A percentile compares a stretch with the other conserved stretches of the same genome.
These are phyloP conservation scores for Pentamera pediparva DNA, from an alignment of 53 echinoderm and acorn worm genomes.

Conservation along the genomic window DNA sequence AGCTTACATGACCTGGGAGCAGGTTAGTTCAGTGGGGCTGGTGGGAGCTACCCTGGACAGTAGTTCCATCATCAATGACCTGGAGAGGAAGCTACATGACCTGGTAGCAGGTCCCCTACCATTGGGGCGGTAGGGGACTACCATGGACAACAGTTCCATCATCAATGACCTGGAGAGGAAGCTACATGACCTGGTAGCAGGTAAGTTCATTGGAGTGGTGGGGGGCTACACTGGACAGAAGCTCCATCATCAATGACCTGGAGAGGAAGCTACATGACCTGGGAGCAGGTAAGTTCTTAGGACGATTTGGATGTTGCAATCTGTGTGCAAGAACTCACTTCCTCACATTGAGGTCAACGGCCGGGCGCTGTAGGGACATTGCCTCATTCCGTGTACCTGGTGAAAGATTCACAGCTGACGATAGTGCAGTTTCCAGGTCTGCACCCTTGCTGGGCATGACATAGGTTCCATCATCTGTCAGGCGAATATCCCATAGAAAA, in stretches of 20 bases:
- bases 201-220: not conserved
- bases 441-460: too few relatives aligned
- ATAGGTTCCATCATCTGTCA: too few relatives aligned
- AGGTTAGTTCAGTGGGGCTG: slow-evolving; percentile 15
- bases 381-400: too few relatives aligned
- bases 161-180: slow-evolving; percentile 24
- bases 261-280: slow-evolving; percentile 13
- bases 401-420: too few relatives aligned
- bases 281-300: slow-evolving; percentile 28
- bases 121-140: too few relatives aligned
- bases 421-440: too few relatives aligned
- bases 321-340: too few relatives aligned
- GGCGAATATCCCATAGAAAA: too few relatives aligned
- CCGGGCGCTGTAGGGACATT: too few relatives aligned
- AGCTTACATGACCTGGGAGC: slow-evolving; percentile 17
- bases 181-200: slow-evolving; percentile 16
- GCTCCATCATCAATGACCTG: slow-evolving; percentile 21
- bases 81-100: slow-evolving; percentile 13
- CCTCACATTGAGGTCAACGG: too few relatives aligned
- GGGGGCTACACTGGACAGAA: slow-evolving; percentile 24
- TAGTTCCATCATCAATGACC: slow-evolving; percentile 21
- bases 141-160: slow-evolving; percentile 15
- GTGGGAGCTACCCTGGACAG: slow-evolving; percentile 29
- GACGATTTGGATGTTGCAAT: too few relatives aligned
- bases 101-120: slow-evolving; percentile 25